Conservation (phyloP, 2,888 invertebrate genomes). For the Dasypolia templi region DNA sequence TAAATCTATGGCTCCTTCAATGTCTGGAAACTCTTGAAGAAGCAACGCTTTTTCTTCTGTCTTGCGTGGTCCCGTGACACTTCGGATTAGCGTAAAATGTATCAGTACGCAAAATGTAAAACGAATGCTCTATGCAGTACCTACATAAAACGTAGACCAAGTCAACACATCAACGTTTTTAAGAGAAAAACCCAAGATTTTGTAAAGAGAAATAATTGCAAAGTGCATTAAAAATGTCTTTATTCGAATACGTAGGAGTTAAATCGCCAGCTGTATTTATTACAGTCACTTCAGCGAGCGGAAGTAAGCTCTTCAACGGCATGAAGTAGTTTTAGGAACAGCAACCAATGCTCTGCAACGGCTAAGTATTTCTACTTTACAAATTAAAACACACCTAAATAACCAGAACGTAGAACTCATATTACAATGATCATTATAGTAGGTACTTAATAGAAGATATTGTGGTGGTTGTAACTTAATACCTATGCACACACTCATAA, state of each 20-base stretch:
- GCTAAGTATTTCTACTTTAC: slow-evolving; percentile 6
- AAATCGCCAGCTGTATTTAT: slow-evolving; percentile 77
- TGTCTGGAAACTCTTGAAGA: background rate
- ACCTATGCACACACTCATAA: slow-evolving; percentile 12
- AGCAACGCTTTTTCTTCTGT: background rate
- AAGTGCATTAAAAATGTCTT: slow-evolving; percentile 60
- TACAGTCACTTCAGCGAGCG: slow-evolving; percentile 74
- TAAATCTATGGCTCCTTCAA: background rate
- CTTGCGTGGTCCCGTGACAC: no score
- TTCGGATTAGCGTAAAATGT: background rate
- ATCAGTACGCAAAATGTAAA: background rate
- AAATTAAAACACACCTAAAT: slow-evolving; percentile 36
- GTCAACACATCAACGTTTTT: background rate
- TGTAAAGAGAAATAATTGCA: slow-evolving; percentile 27
- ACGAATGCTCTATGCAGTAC: background rate
- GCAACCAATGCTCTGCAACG: slow-evolving; percentile 33
- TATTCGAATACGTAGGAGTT: slow-evolving; percentile 69
- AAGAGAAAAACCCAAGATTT: background rate
- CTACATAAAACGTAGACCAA: background rate
- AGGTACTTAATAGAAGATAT: background rate
- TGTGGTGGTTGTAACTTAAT: slow-evolving; percentile 14
- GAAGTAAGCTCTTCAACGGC: slow-evolving; percentile 77
- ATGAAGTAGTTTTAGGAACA: slow-evolving; percentile 69
- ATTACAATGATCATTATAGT: slow-evolving; percentile 7
- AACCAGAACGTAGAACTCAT: background rate